Evolutionary conservation across 1,140 invertebrate species (phyloP), one percentile per base, ranked within the genome.

Genomic region (Gonioctena quinquepunctata): DNA sequence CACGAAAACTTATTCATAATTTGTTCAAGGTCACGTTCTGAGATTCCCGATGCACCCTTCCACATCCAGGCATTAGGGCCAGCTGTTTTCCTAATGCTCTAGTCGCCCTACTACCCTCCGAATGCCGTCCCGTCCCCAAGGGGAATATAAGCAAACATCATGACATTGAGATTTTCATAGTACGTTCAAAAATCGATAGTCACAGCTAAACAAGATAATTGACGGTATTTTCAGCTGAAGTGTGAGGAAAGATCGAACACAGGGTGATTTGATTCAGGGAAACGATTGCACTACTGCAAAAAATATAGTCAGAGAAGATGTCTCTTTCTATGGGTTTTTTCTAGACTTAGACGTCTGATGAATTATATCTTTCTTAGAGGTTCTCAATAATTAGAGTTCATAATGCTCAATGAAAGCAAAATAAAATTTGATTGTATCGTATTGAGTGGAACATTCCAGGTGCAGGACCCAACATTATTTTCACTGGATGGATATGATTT

Each of bases 21-120:
- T 65, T 65, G 50, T 65, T 65, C 63, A 65, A 65, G 63, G 63
- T 65, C 63, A 65, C 63, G 63, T 65, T 48, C 49, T 65, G 42
- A 42, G 23, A 63, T 63, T 26, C 42, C 28, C 61, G 8, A n/a
- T 33, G 7, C 63, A 52, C 63, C 63, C 63, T 65, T 54, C 63
- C 19, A 18, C 49, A 65, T 65, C 42, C 26, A 65, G 49, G 63
- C 63, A 65, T 65, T 65, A 65, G 63, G 63, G 23, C 63, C 63
- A 65, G 63, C 63, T 65, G 63, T 65, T 65, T 65, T 65, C 63
- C 13, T 65, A 19, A 48, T 65, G 63, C 49, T 52, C 7, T 19
- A 19, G 48, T 27, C 22, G 23, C 54, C 18, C 49, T 65, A 23
- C 63, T 18, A 65, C 63, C 49, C 63, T 65, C 49, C 26, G n/a